Conservation (phyloP, 2,888 invertebrate genomes). For the Diarsia mendica region DNA sequence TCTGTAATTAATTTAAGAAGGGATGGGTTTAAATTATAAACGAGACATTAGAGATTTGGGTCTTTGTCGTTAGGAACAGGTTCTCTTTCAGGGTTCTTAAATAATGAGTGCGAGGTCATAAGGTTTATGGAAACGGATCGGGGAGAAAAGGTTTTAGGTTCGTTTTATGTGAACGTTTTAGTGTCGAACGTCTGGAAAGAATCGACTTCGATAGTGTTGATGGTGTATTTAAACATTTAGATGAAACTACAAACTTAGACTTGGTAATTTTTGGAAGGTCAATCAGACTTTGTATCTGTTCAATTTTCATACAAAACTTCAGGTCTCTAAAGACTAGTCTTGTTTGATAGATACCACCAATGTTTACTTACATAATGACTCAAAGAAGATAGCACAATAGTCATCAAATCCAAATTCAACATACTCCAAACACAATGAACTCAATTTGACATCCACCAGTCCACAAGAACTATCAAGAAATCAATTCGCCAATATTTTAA, state of each 20-base stretch:
- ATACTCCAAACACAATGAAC: conserved; percentile 19
- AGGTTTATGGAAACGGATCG: conserved; percentile 51
- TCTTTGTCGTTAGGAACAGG: conserved; percentile 45
- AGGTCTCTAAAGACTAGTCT: neutral
- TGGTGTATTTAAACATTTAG: neutral
- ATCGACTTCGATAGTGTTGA: neutral
- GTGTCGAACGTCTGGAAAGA: neutral
- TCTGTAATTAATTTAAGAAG: conserved; percentile 68
- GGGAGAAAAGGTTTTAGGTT: conserved; percentile 14
- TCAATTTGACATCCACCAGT: conserved; percentile 20
- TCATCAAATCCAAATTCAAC: neutral
- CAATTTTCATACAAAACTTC: neutral
- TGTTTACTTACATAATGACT: neutral
- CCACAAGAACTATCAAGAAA: conserved; percentile 61
- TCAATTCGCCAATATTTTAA: conserved; percentile 75
- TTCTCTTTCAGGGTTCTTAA: conserved; percentile 51
- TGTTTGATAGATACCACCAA: neutral
- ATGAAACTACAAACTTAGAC: neutral
- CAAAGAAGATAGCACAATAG: neutral
- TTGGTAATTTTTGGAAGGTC: neutral
- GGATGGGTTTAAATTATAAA: conserved; percentile 64
- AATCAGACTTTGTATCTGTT: neutral
- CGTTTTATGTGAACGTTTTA: neutral
- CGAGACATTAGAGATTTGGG: conserved; percentile 58
- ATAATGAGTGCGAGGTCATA: conserved; percentile 54